A percentile compares a stretch with the other conserved stretches of the same genome.
phyloP scores from a whole-genome alignment of 2,888 invertebrate genomes.

The Nomada hirtipes region DNA sequence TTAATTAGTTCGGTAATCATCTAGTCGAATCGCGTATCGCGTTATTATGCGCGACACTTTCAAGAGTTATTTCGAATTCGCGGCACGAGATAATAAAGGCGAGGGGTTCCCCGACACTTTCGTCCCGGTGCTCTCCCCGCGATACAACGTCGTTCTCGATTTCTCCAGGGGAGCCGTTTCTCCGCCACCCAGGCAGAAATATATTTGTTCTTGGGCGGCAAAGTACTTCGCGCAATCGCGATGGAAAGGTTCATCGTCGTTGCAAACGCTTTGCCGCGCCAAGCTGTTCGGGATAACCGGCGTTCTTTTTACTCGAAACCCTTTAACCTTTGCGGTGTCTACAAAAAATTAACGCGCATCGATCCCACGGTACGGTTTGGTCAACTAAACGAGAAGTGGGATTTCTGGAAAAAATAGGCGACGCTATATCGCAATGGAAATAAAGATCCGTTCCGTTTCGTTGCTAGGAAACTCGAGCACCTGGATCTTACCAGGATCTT shows the following conservation, averaged over 20 bases:
- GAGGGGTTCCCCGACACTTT: conserved; percentile 41
- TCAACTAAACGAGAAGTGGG: not conserved
- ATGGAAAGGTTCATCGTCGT: not conserved
- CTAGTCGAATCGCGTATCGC: conserved; percentile 23
- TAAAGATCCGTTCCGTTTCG: not conserved
- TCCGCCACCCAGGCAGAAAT: not conserved
- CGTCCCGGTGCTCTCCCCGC: not conserved
- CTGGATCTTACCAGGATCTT: not conserved
- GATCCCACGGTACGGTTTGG: not conserved
- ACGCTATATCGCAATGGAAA: not conserved
- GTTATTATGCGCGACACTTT: conserved; percentile 28
- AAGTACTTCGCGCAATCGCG: not conserved
- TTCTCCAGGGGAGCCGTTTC: not conserved
- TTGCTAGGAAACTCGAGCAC: not conserved
- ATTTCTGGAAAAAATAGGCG: not conserved
- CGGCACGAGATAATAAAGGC: conserved; percentile 33
- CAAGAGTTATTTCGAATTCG: conserved; percentile 23
- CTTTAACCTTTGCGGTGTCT: not conserved
- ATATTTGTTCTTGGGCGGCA: not conserved
- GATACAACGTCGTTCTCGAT: not conserved
- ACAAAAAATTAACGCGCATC: not conserved
- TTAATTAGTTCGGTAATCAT: conserved; percentile 24
- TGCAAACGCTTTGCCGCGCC: too few relatives aligned
- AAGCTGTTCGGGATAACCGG: not conserved
- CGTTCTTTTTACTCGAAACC: too few relatives aligned